A percentile compares a stretch with the other conserved stretches of the same genome.
phyloP scores from a whole-genome alignment of 2,113 vertebrate species.

The Ondatra zibethicus region DNA sequence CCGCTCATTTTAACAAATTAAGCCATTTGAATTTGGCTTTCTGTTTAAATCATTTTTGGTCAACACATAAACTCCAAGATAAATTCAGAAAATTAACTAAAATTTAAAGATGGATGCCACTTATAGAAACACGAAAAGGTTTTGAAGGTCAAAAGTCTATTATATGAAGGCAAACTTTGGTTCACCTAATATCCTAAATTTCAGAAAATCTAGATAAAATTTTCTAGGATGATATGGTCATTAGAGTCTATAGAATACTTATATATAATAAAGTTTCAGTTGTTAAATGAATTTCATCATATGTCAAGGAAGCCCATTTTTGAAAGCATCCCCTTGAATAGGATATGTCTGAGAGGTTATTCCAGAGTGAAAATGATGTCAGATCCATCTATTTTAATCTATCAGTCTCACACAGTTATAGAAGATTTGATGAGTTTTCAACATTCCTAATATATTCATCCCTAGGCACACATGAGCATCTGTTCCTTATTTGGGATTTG shows the following conservation, averaged over 20 bases:
- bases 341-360: conserved; percentile 49
- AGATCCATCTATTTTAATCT: conserved; percentile 42
- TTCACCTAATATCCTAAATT: conserved; percentile 33
- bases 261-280: background rate
- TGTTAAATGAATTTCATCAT: conserved; percentile 49
- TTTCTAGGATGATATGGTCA: background rate
- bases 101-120: background rate
- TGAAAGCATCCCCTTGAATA: background rate
- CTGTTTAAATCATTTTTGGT: background rate
- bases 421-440: conserved; percentile 63
- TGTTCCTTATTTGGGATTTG: conserved; percentile 56
- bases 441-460: conserved; percentile 76
- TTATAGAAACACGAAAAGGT: background rate
- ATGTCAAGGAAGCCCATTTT: background rate
- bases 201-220: background rate
- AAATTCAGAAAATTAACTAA: background rate
- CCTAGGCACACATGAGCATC: conserved; percentile 47
- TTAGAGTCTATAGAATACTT: background rate
- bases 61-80: background rate
- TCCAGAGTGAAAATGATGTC: conserved; percentile 66
- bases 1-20: background rate
- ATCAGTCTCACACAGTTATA: conserved; percentile 62
- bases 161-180: background rate
- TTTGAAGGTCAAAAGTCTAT: background rate
- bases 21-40: background rate